phyloP scores from a whole-genome alignment of 2,888 invertebrate species.

The Autographa pulchrina region DNA sequence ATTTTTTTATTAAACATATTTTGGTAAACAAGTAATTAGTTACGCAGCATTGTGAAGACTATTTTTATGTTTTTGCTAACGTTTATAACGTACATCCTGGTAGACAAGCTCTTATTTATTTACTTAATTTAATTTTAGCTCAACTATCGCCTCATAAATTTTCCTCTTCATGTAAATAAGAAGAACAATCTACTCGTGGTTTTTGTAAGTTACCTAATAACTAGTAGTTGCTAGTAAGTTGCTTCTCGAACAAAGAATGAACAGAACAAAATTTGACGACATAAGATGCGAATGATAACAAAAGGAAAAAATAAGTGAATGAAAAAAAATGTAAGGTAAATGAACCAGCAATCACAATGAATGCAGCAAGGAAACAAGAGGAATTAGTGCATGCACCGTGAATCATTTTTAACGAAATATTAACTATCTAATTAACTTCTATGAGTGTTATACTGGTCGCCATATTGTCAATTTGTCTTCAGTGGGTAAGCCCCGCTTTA shows the following conservation, averaged over 20 bases:
- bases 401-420: constrained; percentile 51
- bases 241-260: too few species aligned
- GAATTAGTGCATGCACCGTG: constrained; percentile 18
- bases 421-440: constrained; percentile 58
- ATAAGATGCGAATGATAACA: too few species aligned
- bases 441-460: constrained; percentile 37
- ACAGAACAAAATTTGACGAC: too few species aligned
- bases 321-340: neutral
- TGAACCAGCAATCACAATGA: neutral
- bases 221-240: too few species aligned
- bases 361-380: neutral
- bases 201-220: neutral
- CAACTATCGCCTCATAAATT: too few species aligned
- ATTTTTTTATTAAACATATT: neutral
- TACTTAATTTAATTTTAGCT: neutral
- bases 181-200: neutral
- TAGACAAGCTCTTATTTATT: neutral
- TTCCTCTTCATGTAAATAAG: too few species aligned
- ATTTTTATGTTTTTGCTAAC: neutral
- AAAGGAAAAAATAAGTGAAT: neutral
- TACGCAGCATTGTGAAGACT: neutral
- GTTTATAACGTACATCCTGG: neutral
- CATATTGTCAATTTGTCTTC: constrained; percentile 6
- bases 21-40: neutral
- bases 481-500: neutral